These are phyloP conservation scores for Leistus spinibarbis DNA, from an alignment of 2,888 invertebrate species.

Conservation along the genomic window DNA sequence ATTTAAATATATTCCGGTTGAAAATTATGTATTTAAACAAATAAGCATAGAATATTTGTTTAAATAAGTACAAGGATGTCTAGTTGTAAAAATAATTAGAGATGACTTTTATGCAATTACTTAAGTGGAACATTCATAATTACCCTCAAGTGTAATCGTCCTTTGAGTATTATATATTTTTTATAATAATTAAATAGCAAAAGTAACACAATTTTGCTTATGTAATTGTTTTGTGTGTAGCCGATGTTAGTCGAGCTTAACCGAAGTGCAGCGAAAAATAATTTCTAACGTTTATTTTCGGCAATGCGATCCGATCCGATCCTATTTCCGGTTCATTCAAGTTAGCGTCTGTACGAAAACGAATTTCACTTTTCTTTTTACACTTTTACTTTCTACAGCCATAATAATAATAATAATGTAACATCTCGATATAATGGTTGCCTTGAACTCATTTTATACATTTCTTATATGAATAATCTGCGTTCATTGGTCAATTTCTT, in stretches of 20 bases:
- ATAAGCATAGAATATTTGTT: not conserved
- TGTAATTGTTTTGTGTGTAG: too few species aligned
- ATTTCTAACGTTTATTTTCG: not conserved
- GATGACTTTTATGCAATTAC: not conserved
- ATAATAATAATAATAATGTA: not conserved
- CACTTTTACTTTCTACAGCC: not conserved
- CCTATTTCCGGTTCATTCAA: not conserved
- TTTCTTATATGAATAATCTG: not conserved
- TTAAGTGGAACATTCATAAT: not conserved
- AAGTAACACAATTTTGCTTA: too few species aligned
- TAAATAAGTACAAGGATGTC: not conserved
- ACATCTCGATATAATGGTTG: not conserved
- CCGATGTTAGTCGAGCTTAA: too few species aligned
- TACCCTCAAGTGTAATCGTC: too few species aligned
- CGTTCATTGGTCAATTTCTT: not conserved
- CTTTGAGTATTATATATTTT: too few species aligned
- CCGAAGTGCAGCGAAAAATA: too few species aligned
- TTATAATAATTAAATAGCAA: too few species aligned
- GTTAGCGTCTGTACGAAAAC: not conserved
- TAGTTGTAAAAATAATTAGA: not conserved
- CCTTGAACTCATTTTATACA: not conserved
- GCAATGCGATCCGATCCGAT: too few species aligned
- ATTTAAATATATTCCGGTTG: not conserved
- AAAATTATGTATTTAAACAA: not conserved
- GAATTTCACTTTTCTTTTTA: not conserved